phyloP scores from a whole-genome alignment of 2,888 invertebrate genomes.

The Deilephila porcellus region DNA sequence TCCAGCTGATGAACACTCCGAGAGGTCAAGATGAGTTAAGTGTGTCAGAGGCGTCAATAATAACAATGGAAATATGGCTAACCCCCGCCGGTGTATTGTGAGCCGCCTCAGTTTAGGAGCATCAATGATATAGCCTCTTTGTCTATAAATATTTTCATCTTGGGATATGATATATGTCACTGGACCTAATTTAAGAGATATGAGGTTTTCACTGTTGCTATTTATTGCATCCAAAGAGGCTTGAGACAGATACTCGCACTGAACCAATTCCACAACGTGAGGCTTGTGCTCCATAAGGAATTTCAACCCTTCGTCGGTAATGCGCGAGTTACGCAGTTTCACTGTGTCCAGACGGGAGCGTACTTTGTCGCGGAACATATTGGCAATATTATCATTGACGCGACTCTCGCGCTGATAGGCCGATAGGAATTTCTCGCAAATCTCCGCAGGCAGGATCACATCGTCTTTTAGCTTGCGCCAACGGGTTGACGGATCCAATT shows the following conservation, averaged over 20 bases:
- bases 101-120: slow-evolving; percentile 86
- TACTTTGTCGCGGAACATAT: slow-evolving; percentile 88
- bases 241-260: slow-evolving; percentile 88
- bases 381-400: slow-evolving; percentile 88
- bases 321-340: slow-evolving; percentile 88
- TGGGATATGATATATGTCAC: slow-evolving; percentile 86
- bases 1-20: slow-evolving; percentile 86
- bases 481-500: slow-evolving; percentile 70
- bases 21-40: slow-evolving; percentile 89
- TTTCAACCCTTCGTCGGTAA: slow-evolving; percentile 89
- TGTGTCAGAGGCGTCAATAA: slow-evolving; percentile 85
- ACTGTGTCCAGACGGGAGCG: slow-evolving; percentile 89
- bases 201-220: slow-evolving; percentile 87
- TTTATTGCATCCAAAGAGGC: slow-evolving; percentile 88
- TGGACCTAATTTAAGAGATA: slow-evolving; percentile 89
- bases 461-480: slow-evolving; percentile 84
- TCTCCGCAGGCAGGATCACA: slow-evolving; percentile 87
- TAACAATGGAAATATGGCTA: slow-evolving; percentile 77
- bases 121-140: slow-evolving; percentile 82
- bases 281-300: slow-evolving; percentile 90
- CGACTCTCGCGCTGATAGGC: slow-evolving; percentile 82
- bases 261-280: slow-evolving; percentile 89
- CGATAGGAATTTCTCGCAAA: slow-evolving; percentile 88
- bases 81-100: slow-evolving; percentile 82
- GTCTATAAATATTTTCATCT: slow-evolving; percentile 65